phyloP scores from a whole-genome alignment of 2,888 invertebrate genomes.

The Rapana venosa region DNA sequence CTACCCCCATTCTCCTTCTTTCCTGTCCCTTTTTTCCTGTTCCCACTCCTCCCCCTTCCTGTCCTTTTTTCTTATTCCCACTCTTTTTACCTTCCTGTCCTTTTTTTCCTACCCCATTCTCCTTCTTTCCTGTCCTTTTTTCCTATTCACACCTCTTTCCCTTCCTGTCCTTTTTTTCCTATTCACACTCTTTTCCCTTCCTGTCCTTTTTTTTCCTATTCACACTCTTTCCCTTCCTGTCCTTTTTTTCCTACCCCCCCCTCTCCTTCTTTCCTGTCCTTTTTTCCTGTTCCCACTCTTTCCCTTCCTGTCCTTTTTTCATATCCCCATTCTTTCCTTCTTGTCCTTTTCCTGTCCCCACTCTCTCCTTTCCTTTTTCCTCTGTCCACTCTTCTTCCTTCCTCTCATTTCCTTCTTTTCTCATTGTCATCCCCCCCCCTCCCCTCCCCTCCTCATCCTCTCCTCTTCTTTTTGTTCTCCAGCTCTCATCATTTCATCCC shows the following conservation, averaged over 20 bases:
- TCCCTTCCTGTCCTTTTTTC: not conserved
- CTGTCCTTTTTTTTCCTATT: not conserved
- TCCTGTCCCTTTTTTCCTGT: not conserved
- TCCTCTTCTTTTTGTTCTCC: too few species aligned
- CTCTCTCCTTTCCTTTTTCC: not conserved
- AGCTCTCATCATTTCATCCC: too few species aligned
- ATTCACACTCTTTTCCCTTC: not conserved
- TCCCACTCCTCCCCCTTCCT: not conserved
- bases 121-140: too few species aligned
- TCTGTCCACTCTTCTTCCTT: not conserved
- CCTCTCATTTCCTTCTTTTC: not conserved
- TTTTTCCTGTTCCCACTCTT: not conserved
- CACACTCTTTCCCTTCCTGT: slow-evolving; percentile 32
- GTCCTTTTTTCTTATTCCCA: not conserved
- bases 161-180: too few species aligned
- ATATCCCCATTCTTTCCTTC: not conserved
- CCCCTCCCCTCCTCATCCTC: too few species aligned
- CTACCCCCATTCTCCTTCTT: not conserved
- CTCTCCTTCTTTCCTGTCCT: not conserved
- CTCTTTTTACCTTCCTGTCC: not conserved
- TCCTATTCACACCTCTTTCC: too few species aligned
- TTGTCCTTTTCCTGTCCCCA: not conserved
- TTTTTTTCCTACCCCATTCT: too few species aligned
- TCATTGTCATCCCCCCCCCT: too few species aligned
- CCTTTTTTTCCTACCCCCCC: not conserved